phyloP scores from a whole-genome alignment of 2,888 invertebrate genomes.

The Cinara cedri region DNA sequence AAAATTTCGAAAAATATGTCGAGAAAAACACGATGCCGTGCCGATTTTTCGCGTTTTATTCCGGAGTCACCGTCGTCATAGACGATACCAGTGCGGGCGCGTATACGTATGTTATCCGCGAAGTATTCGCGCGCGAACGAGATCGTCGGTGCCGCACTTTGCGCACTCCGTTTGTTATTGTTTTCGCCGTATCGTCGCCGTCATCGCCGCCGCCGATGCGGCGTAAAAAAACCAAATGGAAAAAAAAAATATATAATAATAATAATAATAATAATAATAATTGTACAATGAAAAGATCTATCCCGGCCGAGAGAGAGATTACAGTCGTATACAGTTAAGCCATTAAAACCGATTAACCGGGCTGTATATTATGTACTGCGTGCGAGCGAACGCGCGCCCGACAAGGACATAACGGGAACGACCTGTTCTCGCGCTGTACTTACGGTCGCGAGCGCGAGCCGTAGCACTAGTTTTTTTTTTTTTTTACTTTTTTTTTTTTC shows the following conservation, averaged over 20 bases:
- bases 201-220: too few relatives aligned
- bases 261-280: too few relatives aligned
- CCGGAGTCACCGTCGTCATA: neutral
- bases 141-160: too few relatives aligned
- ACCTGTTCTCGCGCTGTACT: constrained; percentile 21
- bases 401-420: constrained; percentile 53
- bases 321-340: constrained; percentile 41
- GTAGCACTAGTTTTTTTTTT: neutral
- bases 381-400: neutral
- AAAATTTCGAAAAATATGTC: too few relatives aligned
- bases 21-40: too few relatives aligned
- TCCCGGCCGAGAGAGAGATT: constrained; percentile 1
- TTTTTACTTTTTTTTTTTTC: neutral
- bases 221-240: too few relatives aligned
- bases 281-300: neutral
- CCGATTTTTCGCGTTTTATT: neutral
- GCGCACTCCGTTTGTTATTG: too few relatives aligned
- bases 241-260: neutral
- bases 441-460: neutral
- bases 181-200: too few relatives aligned
- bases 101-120: too few relatives aligned
- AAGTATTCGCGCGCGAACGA: too few relatives aligned
- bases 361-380: neutral
- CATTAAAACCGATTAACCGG: constrained; percentile 52
- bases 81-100: too few relatives aligned